Evolutionary conservation across 1,140 invertebrate genomes (phyloP).

Genomic region (Epicauta chinensis): DNA sequence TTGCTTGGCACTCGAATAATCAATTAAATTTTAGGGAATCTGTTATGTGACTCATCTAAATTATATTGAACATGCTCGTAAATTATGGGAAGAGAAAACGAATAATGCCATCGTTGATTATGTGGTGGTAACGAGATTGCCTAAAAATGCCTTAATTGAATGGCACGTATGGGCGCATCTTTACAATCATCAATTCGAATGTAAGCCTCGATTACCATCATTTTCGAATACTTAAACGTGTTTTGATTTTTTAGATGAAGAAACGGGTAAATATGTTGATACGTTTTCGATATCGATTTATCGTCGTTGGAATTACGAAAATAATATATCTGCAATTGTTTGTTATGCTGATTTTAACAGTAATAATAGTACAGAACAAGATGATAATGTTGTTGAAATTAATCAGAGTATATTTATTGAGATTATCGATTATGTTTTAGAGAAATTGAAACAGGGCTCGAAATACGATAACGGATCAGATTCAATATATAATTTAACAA

Average conservation of each 20-base stretch:
- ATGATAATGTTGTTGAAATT: conserved; percentile 44
- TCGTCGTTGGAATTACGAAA: conserved; percentile 81
- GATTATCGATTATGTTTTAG: conserved; percentile 63
- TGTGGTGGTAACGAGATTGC: conserved; percentile 73
- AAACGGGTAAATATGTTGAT: conserved; percentile 75
- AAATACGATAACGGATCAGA: conserved; percentile 42
- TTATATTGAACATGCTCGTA: conserved; percentile 64
- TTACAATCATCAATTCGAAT: conserved; percentile 79
- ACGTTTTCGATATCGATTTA: conserved; percentile 74
- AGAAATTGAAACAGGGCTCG: conserved; percentile 64
- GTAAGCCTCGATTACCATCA: conserved; percentile 47
- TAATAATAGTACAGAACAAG: conserved; percentile 44
- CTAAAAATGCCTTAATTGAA: conserved; percentile 75
- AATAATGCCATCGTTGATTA: conserved; percentile 83
- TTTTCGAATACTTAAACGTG: conserved; percentile 5
- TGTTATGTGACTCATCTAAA: conserved; percentile 70
- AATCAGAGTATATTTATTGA: conserved; percentile 56
- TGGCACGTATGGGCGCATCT: conserved; percentile 88
- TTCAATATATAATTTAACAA: conserved; percentile 61
- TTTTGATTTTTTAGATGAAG: conserved; percentile 61
- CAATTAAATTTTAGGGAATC: conserved; percentile 66
- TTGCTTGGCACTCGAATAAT: too few relatives aligned
- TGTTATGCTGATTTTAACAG: conserved; percentile 56
- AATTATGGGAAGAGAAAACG: conserved; percentile 75
- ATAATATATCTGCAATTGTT: conserved; percentile 76